Evolutionary conservation across 1,140 invertebrate genomes (phyloP), one percentile per base, ranked within the genome.

Genomic region (Araneus ventricosus): DNA sequence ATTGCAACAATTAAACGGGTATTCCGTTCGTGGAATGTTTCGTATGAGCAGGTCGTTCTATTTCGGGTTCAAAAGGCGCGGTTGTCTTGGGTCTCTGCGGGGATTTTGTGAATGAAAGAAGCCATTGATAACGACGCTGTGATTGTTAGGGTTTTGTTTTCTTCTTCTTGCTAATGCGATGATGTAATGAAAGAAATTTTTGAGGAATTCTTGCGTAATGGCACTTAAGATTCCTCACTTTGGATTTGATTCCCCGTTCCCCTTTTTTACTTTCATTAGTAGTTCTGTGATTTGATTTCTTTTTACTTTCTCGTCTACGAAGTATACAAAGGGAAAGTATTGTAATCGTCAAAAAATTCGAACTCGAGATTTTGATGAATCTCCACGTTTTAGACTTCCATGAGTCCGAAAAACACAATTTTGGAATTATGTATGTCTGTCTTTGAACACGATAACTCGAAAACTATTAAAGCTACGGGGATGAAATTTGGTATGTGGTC

Each of bases 21-120:
- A 24, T 30, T 75, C 70, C 34, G 70, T 75, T 75, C 70, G 8
- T 34, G 70, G 70, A 34, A 75, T 75, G 70, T 75, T 67, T 30
- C 30, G 70, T 37, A 75, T 37, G 30, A 75, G 70, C 30, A 75
- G 70, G 30, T 75, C 70, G 70, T 5, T 34, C 70, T 75, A 75
- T 75, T 75, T 75, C 70, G 20, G 30, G 70, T 30, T 34, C 30
- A 30, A 75, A 75, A 75, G 70, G 70, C 70, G 70, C 34, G 70
- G 70, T 75, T 75, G 8, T 75, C 27, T 34, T 27, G 24, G 20
- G 14, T 6, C 34, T 34, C 70, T 37, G 27, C 17, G 8, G 70
- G 70, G 70, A 75, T 17, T 67, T 2, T 63, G 6, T 34, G 70
- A 75, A 75, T 37, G 70, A 75, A 75, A 75, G 70, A 30, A 3